Evolutionary conservation across 2,888 invertebrate species (phyloP).

Genomic region (Arctia plantaginis): DNA sequence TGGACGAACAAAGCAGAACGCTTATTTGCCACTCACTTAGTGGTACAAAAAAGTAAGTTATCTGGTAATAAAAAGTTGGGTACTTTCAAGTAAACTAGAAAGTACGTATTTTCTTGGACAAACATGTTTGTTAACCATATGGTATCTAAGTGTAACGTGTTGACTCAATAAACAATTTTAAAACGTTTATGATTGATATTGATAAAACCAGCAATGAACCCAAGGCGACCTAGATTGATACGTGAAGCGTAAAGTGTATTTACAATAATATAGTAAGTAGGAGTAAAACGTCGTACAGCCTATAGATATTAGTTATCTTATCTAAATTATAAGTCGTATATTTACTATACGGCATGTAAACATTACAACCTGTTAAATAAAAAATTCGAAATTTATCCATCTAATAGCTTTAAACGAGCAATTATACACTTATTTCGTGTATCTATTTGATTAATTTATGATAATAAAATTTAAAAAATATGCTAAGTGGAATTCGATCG

Average conservation of each 20-base stretch:
- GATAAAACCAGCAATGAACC: slow-evolving; percentile 60
- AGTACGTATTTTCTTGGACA: slow-evolving; percentile 20
- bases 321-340: slow-evolving; percentile 41
- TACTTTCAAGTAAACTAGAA: slow-evolving; percentile 12
- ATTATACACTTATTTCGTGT: neutral
- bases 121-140: slow-evolving; percentile 25
- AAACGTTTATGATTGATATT: slow-evolving; percentile 56
- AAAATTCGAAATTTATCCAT: slow-evolving; percentile 15
- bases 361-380: slow-evolving; percentile 27
- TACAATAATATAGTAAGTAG: slow-evolving; percentile 57
- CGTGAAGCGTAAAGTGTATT: slow-evolving; percentile 61
- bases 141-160: slow-evolving; percentile 48
- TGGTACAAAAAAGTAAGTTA: neutral
- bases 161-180: slow-evolving; percentile 53
- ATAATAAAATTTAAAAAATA: neutral
- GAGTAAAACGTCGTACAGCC: slow-evolving; percentile 53
- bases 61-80: neutral
- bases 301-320: slow-evolving; percentile 62
- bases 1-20: neutral
- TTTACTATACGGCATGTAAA: slow-evolving; percentile 28
- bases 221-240: slow-evolving; percentile 79
- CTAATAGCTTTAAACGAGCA: neutral
- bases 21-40: neutral
- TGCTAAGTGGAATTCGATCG: neutral
- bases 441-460: neutral